Percentiles rank a stretch among this genome's conserved stretches.
Conservation (phyloP, 2,888 invertebrate species). For the Pyrrhosoma nymphula region DNA sequence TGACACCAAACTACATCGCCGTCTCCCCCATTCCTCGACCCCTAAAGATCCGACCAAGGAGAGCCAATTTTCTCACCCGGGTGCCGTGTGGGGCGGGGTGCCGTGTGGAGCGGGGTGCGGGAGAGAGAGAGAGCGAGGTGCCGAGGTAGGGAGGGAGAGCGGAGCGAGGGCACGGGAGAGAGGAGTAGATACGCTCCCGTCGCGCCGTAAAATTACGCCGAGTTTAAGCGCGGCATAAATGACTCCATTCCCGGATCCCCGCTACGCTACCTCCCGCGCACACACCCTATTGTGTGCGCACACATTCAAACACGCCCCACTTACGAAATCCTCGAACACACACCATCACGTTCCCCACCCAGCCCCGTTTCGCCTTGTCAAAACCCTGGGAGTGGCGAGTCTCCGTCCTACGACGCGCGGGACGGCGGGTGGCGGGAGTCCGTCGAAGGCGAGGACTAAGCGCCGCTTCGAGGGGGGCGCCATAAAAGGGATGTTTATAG, state of each 20-base stretch:
- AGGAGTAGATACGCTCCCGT: slow-evolving; percentile 34
- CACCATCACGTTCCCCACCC: background rate
- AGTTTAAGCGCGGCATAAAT: slow-evolving; percentile 47
- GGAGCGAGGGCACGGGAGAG: background rate
- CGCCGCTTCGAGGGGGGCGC: slow-evolving; percentile 49
- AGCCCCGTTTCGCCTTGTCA: background rate
- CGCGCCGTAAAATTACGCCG: slow-evolving; percentile 46
- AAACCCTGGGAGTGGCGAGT: background rate
- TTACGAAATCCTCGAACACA: background rate
- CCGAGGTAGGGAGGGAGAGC: background rate
- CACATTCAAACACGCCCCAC: background rate
- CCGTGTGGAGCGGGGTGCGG: background rate
- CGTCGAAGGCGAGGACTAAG: slow-evolving; percentile 39
- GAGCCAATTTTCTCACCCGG: slow-evolving; percentile 47
- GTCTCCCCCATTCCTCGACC: background rate
- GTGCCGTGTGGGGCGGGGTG: background rate
- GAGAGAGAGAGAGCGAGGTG: slow-evolving; percentile 15
- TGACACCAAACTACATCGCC: slow-evolving; percentile 24
- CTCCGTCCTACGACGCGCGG: background rate
- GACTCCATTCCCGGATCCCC: slow-evolving; percentile 53
- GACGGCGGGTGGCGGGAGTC: background rate
- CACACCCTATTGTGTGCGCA: background rate
- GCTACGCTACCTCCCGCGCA: background rate
- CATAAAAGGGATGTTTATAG: slow-evolving; percentile 61
- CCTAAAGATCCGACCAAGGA: slow-evolving; percentile 23